Percentiles rank a stretch among this genome's conserved stretches.
phyloP scores from a whole-genome alignment of 2,888 invertebrate genomes.

The Drosophila limbata region DNA sequence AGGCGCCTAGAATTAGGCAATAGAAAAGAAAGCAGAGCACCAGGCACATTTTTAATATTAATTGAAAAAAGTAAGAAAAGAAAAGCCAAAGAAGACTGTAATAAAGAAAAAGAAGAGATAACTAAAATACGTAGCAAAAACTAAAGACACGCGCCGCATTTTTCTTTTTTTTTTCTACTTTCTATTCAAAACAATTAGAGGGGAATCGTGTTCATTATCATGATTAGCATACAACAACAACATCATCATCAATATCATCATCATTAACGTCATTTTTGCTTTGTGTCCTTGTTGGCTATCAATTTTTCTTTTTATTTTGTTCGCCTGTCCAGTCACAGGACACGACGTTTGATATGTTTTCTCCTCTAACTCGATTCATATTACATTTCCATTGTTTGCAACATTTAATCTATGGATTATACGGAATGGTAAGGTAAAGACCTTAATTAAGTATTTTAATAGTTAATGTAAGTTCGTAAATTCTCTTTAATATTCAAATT shows the following conservation, averaged over 20 bases:
- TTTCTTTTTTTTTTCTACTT: slow-evolving; percentile 1
- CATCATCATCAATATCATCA: slow-evolving; percentile 4
- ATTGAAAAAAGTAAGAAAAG: slow-evolving; percentile 18
- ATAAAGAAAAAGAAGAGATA: slow-evolving; percentile 12
- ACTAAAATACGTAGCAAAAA: slow-evolving; percentile 25
- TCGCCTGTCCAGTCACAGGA: slow-evolving; percentile 19
- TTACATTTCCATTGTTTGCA: slow-evolving; percentile 23
- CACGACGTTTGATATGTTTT: slow-evolving; percentile 4
- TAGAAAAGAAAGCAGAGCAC: slow-evolving; percentile 28
- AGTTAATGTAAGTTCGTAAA: not conserved
- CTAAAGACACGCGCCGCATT: slow-evolving; percentile 26
- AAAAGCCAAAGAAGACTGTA: not conserved
- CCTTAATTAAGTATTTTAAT: slow-evolving; percentile 10
- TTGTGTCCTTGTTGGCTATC: slow-evolving; percentile 33
- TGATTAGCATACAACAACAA: slow-evolving; percentile 13
- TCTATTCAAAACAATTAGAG: slow-evolving; percentile 37
- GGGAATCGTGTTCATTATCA: slow-evolving; percentile 13
- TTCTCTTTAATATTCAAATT: not conserved
- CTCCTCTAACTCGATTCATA: slow-evolving; percentile 14
- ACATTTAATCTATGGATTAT: slow-evolving; percentile 2
- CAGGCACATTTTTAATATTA: slow-evolving; percentile 25
- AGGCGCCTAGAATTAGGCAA: slow-evolving; percentile 59
- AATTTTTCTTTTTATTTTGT: slow-evolving; percentile 20
- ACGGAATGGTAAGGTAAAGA: not conserved
- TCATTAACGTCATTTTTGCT: slow-evolving; percentile 19